Evolutionary conservation across 1,140 invertebrate genomes (phyloP).

Genomic region (Hycleus cichorii): DNA sequence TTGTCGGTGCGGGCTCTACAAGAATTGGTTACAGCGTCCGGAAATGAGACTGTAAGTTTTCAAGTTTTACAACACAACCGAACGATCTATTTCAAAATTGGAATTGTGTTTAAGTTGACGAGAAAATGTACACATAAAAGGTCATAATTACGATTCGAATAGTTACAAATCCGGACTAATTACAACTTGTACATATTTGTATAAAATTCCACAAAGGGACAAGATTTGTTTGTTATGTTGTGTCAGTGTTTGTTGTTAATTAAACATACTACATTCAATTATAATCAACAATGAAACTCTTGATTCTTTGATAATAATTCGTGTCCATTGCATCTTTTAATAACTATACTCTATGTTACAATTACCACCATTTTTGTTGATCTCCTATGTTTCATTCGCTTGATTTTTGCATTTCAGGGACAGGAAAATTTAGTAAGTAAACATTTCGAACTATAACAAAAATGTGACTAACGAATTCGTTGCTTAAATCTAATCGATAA

Average conservation of each 20-base stretch:
- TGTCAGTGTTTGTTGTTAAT: too few species aligned
- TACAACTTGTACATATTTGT: too few species aligned
- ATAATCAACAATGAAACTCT: too few species aligned
- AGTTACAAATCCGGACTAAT: neutral
- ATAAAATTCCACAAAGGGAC: too few species aligned
- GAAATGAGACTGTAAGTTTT: slow-evolving; percentile 75
- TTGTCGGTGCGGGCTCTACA: slow-evolving; percentile 96
- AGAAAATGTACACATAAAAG: slow-evolving; percentile 16
- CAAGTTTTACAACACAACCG: neutral
- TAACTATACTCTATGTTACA: neutral
- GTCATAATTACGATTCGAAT: slow-evolving; percentile 21
- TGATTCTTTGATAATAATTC: too few species aligned
- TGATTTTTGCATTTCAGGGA: slow-evolving; percentile 56
- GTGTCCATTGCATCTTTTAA: too few species aligned
- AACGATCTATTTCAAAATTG: neutral
- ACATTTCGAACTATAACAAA: neutral
- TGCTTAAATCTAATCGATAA: too few species aligned
- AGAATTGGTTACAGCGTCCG: slow-evolving; percentile 91
- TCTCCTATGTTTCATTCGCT: slow-evolving; percentile 27
- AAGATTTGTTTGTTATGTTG: neutral
- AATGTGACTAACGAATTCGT: too few species aligned
- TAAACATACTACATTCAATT: too few species aligned
- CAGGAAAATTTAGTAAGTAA: slow-evolving; percentile 68
- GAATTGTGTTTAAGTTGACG: neutral
- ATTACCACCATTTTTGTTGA: slow-evolving; percentile 5